Base-by-base conservation (phyloP, 2,113 vertebrate species). In the Bagarius yarrelli region DNA sequence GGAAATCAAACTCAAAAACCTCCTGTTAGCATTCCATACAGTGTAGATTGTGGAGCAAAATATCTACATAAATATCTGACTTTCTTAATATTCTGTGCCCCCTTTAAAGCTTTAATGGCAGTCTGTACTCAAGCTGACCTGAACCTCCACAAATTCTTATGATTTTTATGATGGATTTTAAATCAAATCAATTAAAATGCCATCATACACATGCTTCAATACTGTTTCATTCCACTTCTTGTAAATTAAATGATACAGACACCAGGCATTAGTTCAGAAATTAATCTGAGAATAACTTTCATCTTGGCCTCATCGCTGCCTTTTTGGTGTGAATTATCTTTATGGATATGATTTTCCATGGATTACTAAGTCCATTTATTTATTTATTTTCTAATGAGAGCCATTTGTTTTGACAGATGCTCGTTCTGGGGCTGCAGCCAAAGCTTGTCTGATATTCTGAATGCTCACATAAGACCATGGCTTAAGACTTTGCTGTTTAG, bases 391-490 rank as follows among this genome's bases (percentile, higher is more conserved):
- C 75, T 88, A 91, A 90, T 85, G 84, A 88, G 87, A 89, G 86
- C 85, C 89, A 88, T 92, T 93, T 91, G 90, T 91, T 92, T 91
- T 93, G 91, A 92, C 93, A 94, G 91, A 93, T 91, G 92, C 91
- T 91, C 86, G 87, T 92, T 93, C 89, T 93, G 89, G 91, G 91
- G 91, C 87, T 82, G 67, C 73, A 84, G 90, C 93, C 93, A 94
- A 92, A 85, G 86, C 89, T 89, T 90, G 90, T 89, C 85, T 90
- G 91, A 91, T 90, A 91, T 85, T 90, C 88, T 87, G 90, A 86
- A 90, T 88, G 86, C 90, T 91, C 87, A 88, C 83, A 76, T 86
- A 89, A 90, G 88, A 93, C 89, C 89, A 86, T 84, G 78, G 86
- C 86, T 89, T 91, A 88, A 83, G 80, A 88, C 90, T 91, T 92